Conservation (phyloP, 2,888 invertebrate species). For the Leucophora obtusa region DNA sequence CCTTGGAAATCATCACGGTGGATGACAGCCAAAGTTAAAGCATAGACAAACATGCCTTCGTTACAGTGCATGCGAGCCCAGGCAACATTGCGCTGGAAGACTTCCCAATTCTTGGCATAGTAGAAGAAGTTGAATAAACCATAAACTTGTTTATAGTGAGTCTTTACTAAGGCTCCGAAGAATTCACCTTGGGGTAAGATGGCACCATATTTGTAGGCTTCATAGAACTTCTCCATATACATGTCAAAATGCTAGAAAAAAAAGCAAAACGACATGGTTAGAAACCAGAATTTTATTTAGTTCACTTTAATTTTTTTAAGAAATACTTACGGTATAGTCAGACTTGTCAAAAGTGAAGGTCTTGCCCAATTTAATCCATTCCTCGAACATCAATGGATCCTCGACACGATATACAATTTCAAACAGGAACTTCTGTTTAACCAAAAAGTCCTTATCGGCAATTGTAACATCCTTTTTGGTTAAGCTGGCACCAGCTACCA, state of each 20-base stretch:
- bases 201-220: slow-evolving; percentile 75
- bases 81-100: slow-evolving; percentile 84
- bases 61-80: slow-evolving; percentile 85
- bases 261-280: neutral
- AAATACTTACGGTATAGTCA: slow-evolving; percentile 59
- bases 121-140: slow-evolving; percentile 83
- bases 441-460: slow-evolving; percentile 70
- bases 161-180: slow-evolving; percentile 79
- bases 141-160: slow-evolving; percentile 80
- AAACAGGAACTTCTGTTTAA: slow-evolving; percentile 71
- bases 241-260: slow-evolving; percentile 68
- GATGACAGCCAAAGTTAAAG: slow-evolving; percentile 83
- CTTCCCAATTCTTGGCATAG: slow-evolving; percentile 85
- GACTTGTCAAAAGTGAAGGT: slow-evolving; percentile 78
- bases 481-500: slow-evolving; percentile 61
- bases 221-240: slow-evolving; percentile 72
- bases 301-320: no score
- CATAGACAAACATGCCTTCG: slow-evolving; percentile 87
- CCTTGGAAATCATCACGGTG: slow-evolving; percentile 84
- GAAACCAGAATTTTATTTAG: no score
- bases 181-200: slow-evolving; percentile 81
- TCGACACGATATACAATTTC: slow-evolving; percentile 69
- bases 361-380: slow-evolving; percentile 76
- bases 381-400: slow-evolving; percentile 71
- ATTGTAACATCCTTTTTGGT: slow-evolving; percentile 66